These are phyloP conservation scores for Drosophila aff. DNA, from an alignment of 1,140 invertebrate species.

Conservation along the genomic window DNA sequence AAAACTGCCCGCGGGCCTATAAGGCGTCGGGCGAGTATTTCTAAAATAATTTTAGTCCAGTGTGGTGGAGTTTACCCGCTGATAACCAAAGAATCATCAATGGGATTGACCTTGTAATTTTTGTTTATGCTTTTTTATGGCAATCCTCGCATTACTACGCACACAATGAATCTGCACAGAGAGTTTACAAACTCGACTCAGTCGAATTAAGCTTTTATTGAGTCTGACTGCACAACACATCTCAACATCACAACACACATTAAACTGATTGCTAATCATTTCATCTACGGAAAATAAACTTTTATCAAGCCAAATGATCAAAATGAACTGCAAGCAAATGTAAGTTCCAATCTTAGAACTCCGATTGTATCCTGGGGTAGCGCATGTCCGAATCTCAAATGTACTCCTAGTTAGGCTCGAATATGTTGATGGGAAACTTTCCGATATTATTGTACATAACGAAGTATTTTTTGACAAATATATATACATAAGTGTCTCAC, in stretches of 20 bases:
- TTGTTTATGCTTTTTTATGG: background rate
- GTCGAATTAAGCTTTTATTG: background rate
- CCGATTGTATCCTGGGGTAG: background rate
- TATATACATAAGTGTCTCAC: background rate
- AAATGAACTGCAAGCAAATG: background rate
- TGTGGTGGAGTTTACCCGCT: background rate
- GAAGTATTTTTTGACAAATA: constrained; percentile 14
- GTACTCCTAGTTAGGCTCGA: constrained; percentile 9
- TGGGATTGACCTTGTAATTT: too few species aligned
- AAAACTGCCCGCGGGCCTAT: constrained; percentile 87
- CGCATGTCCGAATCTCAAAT: background rate
- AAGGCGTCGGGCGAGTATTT: constrained; percentile 85
- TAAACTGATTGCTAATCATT: background rate
- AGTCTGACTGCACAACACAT: constrained; percentile 4
- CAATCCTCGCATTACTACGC: background rate
- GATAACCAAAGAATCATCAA: constrained; percentile 32
- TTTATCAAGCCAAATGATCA: background rate
- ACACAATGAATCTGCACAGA: background rate
- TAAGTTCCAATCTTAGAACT: background rate
- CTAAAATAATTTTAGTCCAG: constrained; percentile 47
- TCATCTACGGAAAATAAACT: background rate
- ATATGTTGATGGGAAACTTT: background rate
- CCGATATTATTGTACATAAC: constrained; percentile 16
- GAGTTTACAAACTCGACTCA: background rate
- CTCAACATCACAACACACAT: background rate